Base-by-base conservation (phyloP, 2,888 invertebrate genomes). In the Agrotis clavis region DNA sequence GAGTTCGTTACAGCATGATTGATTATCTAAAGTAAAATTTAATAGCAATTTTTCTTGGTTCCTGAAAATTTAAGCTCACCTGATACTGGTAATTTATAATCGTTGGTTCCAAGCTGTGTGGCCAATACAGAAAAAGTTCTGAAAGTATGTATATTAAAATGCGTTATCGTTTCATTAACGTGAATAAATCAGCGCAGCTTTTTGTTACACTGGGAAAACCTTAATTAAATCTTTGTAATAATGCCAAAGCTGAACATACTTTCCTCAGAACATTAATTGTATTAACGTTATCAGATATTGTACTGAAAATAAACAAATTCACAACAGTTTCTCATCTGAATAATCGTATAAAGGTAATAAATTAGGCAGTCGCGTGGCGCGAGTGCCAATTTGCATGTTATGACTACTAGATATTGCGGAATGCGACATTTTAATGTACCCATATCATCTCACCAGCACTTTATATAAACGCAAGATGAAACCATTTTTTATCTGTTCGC, bases 321-420 rank as follows among this genome's bases (percentile, higher is more conserved):
- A 54, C 45, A 56, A 70, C 54, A 63, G 71, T 72, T 66, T 72
- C 50, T 57, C 19, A 79, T 70, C 57, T 57, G 16, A 74, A 79
- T 83, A 69, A 69, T 74, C 57, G 53, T 79, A 51, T 70, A 54
- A 71, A 35, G 25, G 67, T 67, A 62, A 64, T 81, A 68, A 63
- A 68, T 63, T 67, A 59, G 51, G 48, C 25, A 62, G 56, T 76
- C 62, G 45, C 63, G 56, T 68, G 70, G 51, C 53, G 45, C 35
- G 56, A 59, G 66, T 74, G 74, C 74, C 68, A 69, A 72, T 73
- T 84, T 63, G 51, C 56, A 66, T 84, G 70, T 84, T 82, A 57
- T 73, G 77, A 72, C 65, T 71, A 48, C 50, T 64, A 54, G 51
- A 66, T 71, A 71, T 50, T 60, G 48, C 48, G 69, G 81, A 66